Base-by-base conservation (phyloP, 2,888 invertebrate genomes). In the Volucella zonaria region DNA sequence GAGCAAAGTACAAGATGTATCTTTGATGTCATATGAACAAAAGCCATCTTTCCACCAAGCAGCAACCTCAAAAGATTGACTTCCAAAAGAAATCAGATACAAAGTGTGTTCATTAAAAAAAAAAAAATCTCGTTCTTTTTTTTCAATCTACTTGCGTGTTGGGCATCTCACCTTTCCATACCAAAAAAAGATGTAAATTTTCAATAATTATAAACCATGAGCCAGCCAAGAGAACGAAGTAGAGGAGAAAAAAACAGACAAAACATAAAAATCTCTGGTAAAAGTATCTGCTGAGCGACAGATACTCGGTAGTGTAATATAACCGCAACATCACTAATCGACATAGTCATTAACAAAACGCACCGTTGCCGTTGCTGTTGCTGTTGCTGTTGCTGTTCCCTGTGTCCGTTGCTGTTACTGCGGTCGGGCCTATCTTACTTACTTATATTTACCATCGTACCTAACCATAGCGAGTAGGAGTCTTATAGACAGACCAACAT, bases 301-400 rank as follows among this genome's bases (percentile, higher is more conserved):
- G 49, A 52, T 40, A 67, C 66, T 45, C 49, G 49, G 42, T 40
- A 54, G 54, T 56, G 77, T 58, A 71, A 59, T 52, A 31, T 73
- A 73, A 79, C 73, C 79, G 58, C 54, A 68, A 31, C 61, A 54
- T 42, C 59, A 73, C 79, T 73, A 79, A 79, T 73, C 79, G 79
- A 73, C 73, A 61, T 11, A 66, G 61, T 73, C 79, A 79, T 79
- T 79, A 79, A 79, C 73, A 73, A 73, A 59, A 59, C 52, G 66
- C 45, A 42, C 58, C 18, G 18, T 23, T 23, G 18, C 18, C 2
- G 3, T 23, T 23, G 18, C 18, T 2, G 18, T 18, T n/a, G n/a
- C n/a, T n/a, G n/a, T n/a, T n/a, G n/a, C n/a, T n/a, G n/a, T n/a
- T n/a, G n/a, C n/a, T n/a, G n/a, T n/a, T 23, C 2, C 18, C 18